Base-by-base conservation (phyloP, 2,797 vertebrate genomes). In the Platalea minor region DNA sequence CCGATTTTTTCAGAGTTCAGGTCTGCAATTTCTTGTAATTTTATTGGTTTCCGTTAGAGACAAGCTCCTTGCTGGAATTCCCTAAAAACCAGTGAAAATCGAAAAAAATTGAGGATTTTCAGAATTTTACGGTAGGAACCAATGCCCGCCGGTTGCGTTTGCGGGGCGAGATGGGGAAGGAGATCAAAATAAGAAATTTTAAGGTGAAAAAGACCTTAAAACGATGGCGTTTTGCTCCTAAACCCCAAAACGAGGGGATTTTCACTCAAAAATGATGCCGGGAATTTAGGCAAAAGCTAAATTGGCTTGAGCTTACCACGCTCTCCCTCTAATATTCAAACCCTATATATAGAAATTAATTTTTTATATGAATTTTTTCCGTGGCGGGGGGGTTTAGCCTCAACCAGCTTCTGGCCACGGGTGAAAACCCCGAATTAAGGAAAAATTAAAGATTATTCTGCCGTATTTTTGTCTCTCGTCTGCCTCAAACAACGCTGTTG, bases 401-500 rank as follows among this genome's bases (percentile, higher is more conserved):
- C 73, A 51, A 33, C 73, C 54, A 17, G 17, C 69, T 96, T 64
- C 91, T 41, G 76, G 35, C 81, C 51, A 5, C 50, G 68, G 77
- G 93, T 65, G 93, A 95, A 97, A 97, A 90, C 85, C 68, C 95
- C 19, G 70, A 97, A 97, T 96, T 96, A 96, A 95, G 92, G 80
- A 93, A 94, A 95, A 98, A 98, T 97, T 97, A 96, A 97, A 96
- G 97, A 93, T 90, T 91, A 54, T 84, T 39, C 92, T 86, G 95
- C 95, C 12, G 43, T 89, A 33, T 48, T 98, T 98, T 98, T 98
- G 97, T 89, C 97, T 97, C 97, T 97, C 94, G 95, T 97, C 96
- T 91, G 96, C 90, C 96, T 98, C 97, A 97, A 98, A 98, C 98
- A 98, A 98, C 92, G 95, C 97, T 72, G 99, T 99, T 99, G 98